Evolutionary conservation across 2,113 vertebrate genomes (phyloP).

Genomic region (Carlito syrichta): DNA sequence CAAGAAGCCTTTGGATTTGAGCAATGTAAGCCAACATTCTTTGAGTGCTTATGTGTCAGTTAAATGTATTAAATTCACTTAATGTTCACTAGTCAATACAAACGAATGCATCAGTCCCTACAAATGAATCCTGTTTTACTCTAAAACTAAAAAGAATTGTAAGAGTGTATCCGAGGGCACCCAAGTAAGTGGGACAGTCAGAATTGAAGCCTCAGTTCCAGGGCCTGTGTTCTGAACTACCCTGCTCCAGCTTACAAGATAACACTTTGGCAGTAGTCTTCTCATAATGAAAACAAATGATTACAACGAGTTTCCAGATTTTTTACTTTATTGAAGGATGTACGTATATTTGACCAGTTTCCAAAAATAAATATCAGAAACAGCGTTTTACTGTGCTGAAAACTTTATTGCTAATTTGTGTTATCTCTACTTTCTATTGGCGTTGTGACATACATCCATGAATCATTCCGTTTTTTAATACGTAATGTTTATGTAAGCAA

Average conservation of each 20-base stretch:
- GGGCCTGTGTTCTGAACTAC: background rate
- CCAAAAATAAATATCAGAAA: background rate
- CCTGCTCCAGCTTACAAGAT: background rate
- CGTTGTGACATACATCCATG: background rate
- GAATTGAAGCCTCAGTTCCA: background rate
- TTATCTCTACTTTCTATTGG: background rate
- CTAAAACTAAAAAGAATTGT: background rate
- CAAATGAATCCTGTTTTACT: background rate
- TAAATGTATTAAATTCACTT: constrained; percentile 4
- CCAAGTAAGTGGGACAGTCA: background rate
- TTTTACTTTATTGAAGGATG: background rate
- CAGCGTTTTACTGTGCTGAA: background rate
- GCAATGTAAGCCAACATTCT: background rate
- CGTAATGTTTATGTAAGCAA: background rate
- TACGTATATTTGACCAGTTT: background rate
- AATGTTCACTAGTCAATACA: background rate
- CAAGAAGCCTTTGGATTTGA: background rate
- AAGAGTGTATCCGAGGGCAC: background rate
- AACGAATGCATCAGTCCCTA: background rate
- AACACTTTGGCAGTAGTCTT: background rate
- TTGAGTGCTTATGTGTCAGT: background rate
- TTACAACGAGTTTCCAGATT: background rate
- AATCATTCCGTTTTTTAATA: constrained; percentile 6
- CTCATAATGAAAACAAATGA: background rate
- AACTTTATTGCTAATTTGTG: background rate